Percentiles rank a stretch among this genome's conserved stretches.
These are phyloP conservation scores for Taurulus bubalis DNA, from an alignment of 2,113 vertebrate species.

Conservation along the genomic window DNA sequence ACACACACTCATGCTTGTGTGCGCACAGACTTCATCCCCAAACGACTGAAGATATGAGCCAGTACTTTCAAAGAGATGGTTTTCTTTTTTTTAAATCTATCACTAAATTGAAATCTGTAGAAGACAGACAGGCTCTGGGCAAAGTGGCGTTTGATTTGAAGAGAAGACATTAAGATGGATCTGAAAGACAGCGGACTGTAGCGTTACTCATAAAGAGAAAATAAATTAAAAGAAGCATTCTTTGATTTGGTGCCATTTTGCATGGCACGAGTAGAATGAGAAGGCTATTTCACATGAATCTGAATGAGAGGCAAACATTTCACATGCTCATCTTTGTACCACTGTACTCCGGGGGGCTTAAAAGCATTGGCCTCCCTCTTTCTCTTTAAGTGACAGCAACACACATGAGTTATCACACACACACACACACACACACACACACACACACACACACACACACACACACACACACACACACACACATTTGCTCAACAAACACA, in stretches of 20 bases:
- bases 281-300: conserved; percentile 48
- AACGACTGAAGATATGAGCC: conserved; percentile 70
- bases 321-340: conserved; percentile 64
- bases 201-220: conserved; percentile 63
- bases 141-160: conserved; percentile 66
- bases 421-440: conserved; percentile 33
- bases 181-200: conserved; percentile 49
- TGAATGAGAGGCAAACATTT: conserved; percentile 65
- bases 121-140: conserved; percentile 65
- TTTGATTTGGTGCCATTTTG: conserved; percentile 70
- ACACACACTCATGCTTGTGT: conserved; percentile 20
- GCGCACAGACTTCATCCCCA: conserved; percentile 59
- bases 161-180: conserved; percentile 68
- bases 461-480: conserved; percentile 35
- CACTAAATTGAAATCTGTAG: conserved; percentile 72
- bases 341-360: conserved; percentile 60
- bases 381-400: conserved; percentile 71
- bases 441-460: conserved; percentile 29
- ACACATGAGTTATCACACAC: conserved; percentile 56
- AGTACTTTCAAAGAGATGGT: conserved; percentile 63
- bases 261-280: conserved; percentile 59
- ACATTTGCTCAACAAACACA: conserved; percentile 11
- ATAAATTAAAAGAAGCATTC: conserved; percentile 66
- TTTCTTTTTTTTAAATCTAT: conserved; percentile 55
- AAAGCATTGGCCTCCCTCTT: conserved; percentile 60